phyloP scores from a whole-genome alignment of 2,113 vertebrate species.

The Bombycilla garrulus region DNA sequence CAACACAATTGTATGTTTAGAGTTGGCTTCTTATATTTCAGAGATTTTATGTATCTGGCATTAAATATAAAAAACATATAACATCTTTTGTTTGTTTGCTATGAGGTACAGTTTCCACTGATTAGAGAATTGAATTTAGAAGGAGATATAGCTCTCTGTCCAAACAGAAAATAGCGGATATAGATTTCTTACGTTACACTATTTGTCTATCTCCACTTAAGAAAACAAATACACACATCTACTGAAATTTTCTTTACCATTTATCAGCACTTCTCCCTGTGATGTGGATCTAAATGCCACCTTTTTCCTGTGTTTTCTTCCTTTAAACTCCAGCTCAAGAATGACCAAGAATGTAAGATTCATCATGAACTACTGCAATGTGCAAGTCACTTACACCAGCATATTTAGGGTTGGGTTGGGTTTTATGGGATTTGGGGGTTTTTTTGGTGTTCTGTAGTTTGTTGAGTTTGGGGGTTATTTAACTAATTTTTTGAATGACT shows the following conservation, averaged over 20 bases:
- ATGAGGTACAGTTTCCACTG: neutral
- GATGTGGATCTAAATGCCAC: neutral
- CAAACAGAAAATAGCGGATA: neutral
- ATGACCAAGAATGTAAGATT: neutral
- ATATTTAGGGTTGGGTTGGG: neutral
- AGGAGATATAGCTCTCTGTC: neutral
- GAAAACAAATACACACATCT: conserved; percentile 28
- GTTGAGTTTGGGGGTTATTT: neutral
- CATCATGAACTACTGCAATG: neutral
- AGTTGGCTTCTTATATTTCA: neutral
- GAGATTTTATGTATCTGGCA: neutral
- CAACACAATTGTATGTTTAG: neutral
- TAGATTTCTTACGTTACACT: conserved; percentile 12
- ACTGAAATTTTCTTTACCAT: conserved; percentile 32
- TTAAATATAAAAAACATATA: neutral
- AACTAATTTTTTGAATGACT: neutral
- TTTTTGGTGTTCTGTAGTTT: neutral
- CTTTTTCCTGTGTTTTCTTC: neutral
- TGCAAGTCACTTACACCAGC: neutral
- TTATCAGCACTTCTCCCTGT: conserved; percentile 19
- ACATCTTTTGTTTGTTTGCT: neutral
- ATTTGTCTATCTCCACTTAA: neutral
- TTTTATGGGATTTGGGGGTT: neutral
- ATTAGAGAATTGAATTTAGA: neutral
- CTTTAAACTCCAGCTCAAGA: neutral